These are phyloP conservation scores for Ascaphus truei DNA, from an alignment of 2,113 vertebrate genomes.

Conservation along the genomic window DNA sequence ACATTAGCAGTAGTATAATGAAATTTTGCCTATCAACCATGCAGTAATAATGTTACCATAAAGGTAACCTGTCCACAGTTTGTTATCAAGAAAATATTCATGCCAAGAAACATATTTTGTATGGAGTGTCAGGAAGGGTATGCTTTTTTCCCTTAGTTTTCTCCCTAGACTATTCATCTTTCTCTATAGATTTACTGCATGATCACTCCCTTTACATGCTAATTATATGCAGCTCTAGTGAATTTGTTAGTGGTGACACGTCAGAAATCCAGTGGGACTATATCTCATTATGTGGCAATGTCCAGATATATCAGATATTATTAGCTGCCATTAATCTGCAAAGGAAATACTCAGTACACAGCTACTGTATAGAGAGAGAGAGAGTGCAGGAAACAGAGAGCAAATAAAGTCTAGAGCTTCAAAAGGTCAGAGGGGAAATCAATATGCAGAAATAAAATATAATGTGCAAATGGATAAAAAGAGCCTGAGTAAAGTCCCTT, in stretches of 20 bases:
- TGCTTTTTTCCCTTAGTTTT: slow-evolving; percentile 64
- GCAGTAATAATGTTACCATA: slow-evolving; percentile 98
- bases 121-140: slow-evolving; percentile 69
- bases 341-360: slow-evolving; percentile 69
- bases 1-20: slow-evolving; percentile 92
- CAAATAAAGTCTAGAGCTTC: slow-evolving; percentile 66
- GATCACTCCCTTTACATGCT: slow-evolving; percentile 91
- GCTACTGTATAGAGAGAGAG: slow-evolving; percentile 39
- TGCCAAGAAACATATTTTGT: slow-evolving; percentile 76
- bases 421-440: slow-evolving; percentile 75
- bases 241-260: slow-evolving; percentile 99
- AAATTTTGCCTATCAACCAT: slow-evolving; percentile 93
- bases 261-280: slow-evolving; percentile 89
- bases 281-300: slow-evolving; percentile 95
- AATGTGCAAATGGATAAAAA: slow-evolving; percentile 10
- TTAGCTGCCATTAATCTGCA: slow-evolving; percentile 99
- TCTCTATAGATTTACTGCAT: slow-evolving; percentile 82
- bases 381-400: slow-evolving; percentile 68
- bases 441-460: slow-evolving; percentile 41
- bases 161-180: slow-evolving; percentile 79
- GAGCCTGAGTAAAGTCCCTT: not conserved
- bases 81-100: slow-evolving; percentile 85
- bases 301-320: slow-evolving; percentile 99
- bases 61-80: slow-evolving; percentile 95
- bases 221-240: slow-evolving; percentile 84